phyloP scores from a whole-genome alignment of 2,113 vertebrate species.

The Podiceps cristatus region DNA sequence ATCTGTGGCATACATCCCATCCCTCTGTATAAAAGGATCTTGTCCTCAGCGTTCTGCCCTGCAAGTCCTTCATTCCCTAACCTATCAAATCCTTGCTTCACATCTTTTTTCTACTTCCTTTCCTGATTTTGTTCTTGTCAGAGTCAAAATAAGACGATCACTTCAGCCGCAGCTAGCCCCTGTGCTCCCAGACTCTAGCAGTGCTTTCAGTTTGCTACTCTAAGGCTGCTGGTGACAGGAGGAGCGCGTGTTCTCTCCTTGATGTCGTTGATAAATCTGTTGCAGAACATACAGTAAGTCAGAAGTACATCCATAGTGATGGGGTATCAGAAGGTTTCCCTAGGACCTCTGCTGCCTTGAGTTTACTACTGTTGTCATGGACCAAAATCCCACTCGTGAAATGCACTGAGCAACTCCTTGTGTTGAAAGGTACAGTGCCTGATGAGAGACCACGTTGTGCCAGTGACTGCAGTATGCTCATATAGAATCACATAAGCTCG shows the following conservation, averaged over 20 bases:
- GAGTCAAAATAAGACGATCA: background rate
- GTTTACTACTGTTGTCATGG: background rate
- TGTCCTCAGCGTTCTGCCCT: background rate
- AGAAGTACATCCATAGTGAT: rapidly evolving
- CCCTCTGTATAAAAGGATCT: background rate
- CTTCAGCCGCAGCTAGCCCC: background rate
- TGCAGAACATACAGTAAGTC: background rate
- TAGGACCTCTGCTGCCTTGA: background rate
- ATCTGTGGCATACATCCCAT: background rate
- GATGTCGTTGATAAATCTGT: background rate
- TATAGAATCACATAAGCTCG: background rate
- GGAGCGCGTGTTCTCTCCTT: background rate
- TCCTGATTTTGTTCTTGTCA: background rate
- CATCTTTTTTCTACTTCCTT: background rate
- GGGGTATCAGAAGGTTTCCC: background rate
- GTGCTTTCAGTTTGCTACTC: background rate
- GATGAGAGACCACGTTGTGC: background rate
- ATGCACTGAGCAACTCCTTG: background rate
- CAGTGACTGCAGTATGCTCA: too few species aligned
- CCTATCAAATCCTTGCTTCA: background rate
- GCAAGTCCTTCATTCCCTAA: background rate
- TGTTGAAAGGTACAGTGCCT: background rate
- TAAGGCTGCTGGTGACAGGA: background rate
- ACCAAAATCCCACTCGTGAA: background rate
- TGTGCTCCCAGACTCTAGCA: background rate